Conservation (phyloP, 2,888 invertebrate genomes). For the Masnerella sp. region DNA sequence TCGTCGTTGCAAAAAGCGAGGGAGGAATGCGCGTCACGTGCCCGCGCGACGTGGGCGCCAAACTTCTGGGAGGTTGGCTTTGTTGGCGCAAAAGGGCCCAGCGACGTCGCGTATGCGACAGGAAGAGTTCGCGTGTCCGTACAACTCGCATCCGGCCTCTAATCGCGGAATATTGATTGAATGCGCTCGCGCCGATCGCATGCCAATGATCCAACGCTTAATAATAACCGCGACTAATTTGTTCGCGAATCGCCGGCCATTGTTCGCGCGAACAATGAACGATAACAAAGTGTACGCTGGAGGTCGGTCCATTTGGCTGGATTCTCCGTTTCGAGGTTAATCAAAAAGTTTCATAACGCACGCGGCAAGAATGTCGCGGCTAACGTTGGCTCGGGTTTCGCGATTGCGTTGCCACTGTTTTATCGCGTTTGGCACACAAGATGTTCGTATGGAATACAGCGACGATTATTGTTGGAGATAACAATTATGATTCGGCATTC, state of each 20-base stretch:
- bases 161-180: conserved; percentile 47
- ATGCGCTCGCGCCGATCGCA: conserved; percentile 17
- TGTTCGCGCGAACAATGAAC: conserved; percentile 39
- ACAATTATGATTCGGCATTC: neutral
- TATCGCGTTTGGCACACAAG: conserved; percentile 18
- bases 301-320: conserved; percentile 30
- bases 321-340: conserved; percentile 45
- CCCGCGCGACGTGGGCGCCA: conserved; percentile 70
- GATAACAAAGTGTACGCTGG: conserved; percentile 42
- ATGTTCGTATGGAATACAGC: conserved; percentile 13
- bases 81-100: conserved; percentile 58
- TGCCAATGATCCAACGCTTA: conserved; percentile 30
- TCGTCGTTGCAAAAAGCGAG: conserved; percentile 54
- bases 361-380: conserved; percentile 21
- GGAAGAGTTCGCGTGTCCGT: conserved; percentile 65
- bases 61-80: conserved; percentile 65
- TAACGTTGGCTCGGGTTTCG: conserved; percentile 24
- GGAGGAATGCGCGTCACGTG: conserved; percentile 77
- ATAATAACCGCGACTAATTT: conserved; percentile 20
- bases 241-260: conserved; percentile 36
- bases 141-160: conserved; percentile 31
- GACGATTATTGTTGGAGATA: conserved; percentile 1
- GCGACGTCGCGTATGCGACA: conserved; percentile 64
- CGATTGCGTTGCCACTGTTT: conserved; percentile 5
- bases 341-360: conserved; percentile 59